Evolutionary conservation across 1,140 invertebrate species (phyloP).

Genomic region (Hypsibius dujardini): DNA sequence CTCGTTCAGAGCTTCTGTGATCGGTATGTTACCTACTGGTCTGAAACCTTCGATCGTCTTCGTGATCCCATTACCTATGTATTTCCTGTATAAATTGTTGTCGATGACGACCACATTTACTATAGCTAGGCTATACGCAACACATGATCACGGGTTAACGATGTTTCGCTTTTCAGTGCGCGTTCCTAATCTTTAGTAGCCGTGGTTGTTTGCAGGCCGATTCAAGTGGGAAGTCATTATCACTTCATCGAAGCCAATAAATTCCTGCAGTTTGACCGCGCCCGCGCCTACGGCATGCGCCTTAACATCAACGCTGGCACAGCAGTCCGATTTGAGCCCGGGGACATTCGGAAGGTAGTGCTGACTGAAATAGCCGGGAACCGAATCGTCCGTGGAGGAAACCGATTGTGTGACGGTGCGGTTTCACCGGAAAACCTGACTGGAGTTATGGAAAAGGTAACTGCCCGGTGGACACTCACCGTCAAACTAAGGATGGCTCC

Average conservation of each 20-base stretch:
- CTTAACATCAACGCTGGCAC: slow-evolving; percentile 33
- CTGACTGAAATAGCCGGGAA: slow-evolving; percentile 32
- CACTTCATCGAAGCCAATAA: slow-evolving; percentile 34
- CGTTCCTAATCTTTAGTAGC: no score
- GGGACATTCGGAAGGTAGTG: slow-evolving; percentile 29
- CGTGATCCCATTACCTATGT: no score
- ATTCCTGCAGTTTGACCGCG: slow-evolving; percentile 30
- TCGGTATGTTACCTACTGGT: no score
- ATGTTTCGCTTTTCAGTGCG: no score
- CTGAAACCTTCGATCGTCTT: no score
- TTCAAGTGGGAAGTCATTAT: slow-evolving; percentile 33
- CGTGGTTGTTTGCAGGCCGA: not conserved
- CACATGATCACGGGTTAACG: no score
- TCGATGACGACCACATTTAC: no score
- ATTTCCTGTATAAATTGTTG: no score
- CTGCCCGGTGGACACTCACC: not conserved
- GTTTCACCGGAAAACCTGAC: slow-evolving; percentile 24
- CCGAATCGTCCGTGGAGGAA: slow-evolving; percentile 31
- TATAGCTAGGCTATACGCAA: no score
- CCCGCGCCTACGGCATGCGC: slow-evolving; percentile 31
- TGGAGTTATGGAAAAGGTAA: slow-evolving; percentile 27
- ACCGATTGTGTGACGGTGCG: slow-evolving; percentile 30
- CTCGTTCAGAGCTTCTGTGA: slow-evolving; percentile 26
- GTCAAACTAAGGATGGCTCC: no score
- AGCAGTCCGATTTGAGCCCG: slow-evolving; percentile 33